Base-by-base conservation (phyloP, 2,888 invertebrate species). In the Drosophila nigritarsus region DNA sequence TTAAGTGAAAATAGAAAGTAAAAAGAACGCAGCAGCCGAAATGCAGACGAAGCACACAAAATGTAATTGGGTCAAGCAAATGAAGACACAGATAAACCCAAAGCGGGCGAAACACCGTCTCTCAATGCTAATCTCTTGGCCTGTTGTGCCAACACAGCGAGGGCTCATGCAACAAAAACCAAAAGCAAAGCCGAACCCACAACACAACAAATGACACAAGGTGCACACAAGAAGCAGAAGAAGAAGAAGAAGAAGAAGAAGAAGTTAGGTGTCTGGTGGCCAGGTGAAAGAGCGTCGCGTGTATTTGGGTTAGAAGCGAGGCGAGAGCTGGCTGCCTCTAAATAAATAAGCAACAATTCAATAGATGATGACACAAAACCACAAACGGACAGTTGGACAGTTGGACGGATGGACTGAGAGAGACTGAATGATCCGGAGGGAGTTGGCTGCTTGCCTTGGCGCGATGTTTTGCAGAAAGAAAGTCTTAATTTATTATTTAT, bases 401-500 rank as follows among this genome's bases (percentile, higher is more conserved):
- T 45, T 7, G 20, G 20, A 15, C 24, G 24, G 24, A 45, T 15
- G 1, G 24, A 45, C 24, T 24, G 45, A 45, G 24, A 45, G 8
- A 8, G 24, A 20, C 42, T 20, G 42, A 20, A 13, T 20, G 65
- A 59, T 49, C 30, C 15, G 51, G 32, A 24, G 13, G 56, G 20
- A 30, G 63, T 45, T 30, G 62, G 59, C 11, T 63, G 53, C 54
- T 15, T 49, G 15, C 60, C 38, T 45, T 40, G 20, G 11, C 20
- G 20, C 58, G 30, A 4, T 38, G 48, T 49, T 72, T 61, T 64
- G 76, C 76, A 68, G 72, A 76, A 87, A 85, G 85, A 85, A 85
- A 85, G 85, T 85, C 87, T 84, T 87, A 85, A 85, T 85, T 80
- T 87, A 82, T 82, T 85, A 87, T 87, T 85, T 85, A 80, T 84